These are phyloP conservation scores for Mythimna impura DNA, from an alignment of 2,888 invertebrate genomes.

Conservation along the genomic window DNA sequence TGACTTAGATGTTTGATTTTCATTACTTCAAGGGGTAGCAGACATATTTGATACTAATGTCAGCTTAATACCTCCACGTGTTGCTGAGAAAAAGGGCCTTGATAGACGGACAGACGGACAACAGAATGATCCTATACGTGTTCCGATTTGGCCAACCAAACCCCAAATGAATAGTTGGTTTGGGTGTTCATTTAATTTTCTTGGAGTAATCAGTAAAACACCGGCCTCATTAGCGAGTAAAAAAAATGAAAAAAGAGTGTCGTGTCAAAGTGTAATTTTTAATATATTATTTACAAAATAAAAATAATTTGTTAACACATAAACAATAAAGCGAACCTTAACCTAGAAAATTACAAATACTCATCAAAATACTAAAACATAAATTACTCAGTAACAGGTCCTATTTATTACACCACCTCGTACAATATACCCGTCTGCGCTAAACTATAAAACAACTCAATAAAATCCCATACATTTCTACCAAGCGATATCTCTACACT, in stretches of 20 bases:
- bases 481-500: slow-evolving; percentile 26
- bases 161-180: background rate
- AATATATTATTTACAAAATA: background rate
- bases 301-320: background rate
- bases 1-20: no score
- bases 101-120: no score
- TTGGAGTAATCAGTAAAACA: no score
- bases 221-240: no score
- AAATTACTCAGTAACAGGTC: no score
- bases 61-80: no score
- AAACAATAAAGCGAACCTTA: background rate
- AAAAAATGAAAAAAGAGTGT: background rate
- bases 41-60: no score
- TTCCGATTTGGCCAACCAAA: background rate
- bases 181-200: no score
- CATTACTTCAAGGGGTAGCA: no score
- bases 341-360: background rate
- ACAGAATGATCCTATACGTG: no score
- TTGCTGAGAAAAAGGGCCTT: no score
- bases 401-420: background rate
- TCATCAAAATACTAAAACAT: no score
- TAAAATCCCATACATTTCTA: slow-evolving; percentile 19
- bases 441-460: slow-evolving; percentile 1
- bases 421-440: background rate
- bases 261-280: background rate